Evolutionary conservation across 2,797 vertebrate genomes (phyloP).

Genomic region (Liparis tanakae): DNA sequence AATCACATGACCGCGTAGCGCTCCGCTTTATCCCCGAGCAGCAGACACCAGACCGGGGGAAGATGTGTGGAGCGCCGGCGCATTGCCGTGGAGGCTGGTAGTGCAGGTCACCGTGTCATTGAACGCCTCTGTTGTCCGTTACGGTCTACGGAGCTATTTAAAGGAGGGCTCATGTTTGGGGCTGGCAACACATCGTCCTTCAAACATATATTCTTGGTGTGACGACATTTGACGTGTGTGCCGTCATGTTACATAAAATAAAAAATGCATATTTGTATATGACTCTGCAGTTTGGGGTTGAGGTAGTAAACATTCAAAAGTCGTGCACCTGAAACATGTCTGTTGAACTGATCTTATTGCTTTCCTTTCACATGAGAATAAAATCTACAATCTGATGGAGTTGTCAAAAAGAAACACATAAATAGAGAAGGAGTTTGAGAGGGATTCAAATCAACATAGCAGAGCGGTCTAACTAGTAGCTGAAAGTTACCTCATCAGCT

Average conservation of each 20-base stretch:
- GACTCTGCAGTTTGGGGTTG: neutral
- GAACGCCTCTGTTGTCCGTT: conserved; percentile 47
- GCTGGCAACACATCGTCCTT: conserved; percentile 53
- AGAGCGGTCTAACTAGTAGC: too few relatives aligned
- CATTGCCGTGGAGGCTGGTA: conserved; percentile 54
- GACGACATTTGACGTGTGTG: neutral
- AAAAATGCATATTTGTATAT: neutral
- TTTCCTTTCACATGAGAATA: neutral
- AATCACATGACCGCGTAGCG: conserved; percentile 81
- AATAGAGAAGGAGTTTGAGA: neutral
- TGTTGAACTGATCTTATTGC: neutral
- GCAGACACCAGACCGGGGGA: conserved; percentile 28
- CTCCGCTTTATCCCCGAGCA: conserved; percentile 64
- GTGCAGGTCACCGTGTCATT: conserved; percentile 70
- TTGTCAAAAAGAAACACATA: neutral
- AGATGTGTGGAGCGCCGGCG: conserved; percentile 56
- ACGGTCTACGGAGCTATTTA: conserved; percentile 62
- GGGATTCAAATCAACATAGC: neutral
- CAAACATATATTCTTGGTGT: conserved; percentile 25
- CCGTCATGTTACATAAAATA: neutral
- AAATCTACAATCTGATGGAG: neutral
- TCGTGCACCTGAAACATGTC: neutral
- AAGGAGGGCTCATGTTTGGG: conserved; percentile 40
- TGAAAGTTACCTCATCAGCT: neutral
- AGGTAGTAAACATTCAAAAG: neutral